These are phyloP conservation scores for Neodontobutis hainanensis DNA, from an alignment of 2,113 vertebrate species.

Conservation along the genomic window DNA sequence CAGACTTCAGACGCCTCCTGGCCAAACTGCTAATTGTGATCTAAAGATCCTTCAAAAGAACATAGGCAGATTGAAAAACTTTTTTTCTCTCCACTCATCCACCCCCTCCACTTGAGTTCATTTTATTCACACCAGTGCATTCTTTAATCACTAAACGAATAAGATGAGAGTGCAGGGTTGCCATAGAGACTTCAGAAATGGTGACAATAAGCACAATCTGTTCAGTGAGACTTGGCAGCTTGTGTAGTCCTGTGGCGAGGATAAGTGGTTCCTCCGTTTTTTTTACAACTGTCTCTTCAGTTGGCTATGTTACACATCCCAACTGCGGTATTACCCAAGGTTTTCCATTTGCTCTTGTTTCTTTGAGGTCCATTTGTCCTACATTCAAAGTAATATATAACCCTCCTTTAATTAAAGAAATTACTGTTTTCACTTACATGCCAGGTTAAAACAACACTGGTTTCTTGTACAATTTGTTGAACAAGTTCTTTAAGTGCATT, in stretches of 20 bases:
- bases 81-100: slow-evolving; percentile 2
- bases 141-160: slow-evolving; percentile 87
- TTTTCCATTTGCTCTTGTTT: background rate
- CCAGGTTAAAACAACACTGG: background rate
- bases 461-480: background rate
- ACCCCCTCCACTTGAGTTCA: slow-evolving; percentile 37
- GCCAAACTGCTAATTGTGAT: slow-evolving; percentile 59
- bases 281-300: background rate
- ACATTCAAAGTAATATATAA: too few relatives aligned
- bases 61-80: slow-evolving; percentile 24
- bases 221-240: slow-evolving; percentile 69
- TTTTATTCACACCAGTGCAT: slow-evolving; percentile 48
- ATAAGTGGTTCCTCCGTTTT: slow-evolving; percentile 40
- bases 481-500: background rate
- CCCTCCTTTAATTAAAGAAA: too few relatives aligned
- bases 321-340: background rate
- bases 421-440: background rate
- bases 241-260: slow-evolving; percentile 36
- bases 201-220: slow-evolving; percentile 83
- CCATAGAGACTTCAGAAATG: slow-evolving; percentile 83
- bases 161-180: slow-evolving; percentile 83
- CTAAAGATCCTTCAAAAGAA: slow-evolving; percentile 53
- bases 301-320: background rate
- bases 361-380: too few relatives aligned
- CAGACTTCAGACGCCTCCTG: slow-evolving; percentile 32